Evolutionary conservation across 2,797 vertebrate genomes (phyloP), one percentile per base, ranked within the genome.

Genomic region (Pterois miles): DNA sequence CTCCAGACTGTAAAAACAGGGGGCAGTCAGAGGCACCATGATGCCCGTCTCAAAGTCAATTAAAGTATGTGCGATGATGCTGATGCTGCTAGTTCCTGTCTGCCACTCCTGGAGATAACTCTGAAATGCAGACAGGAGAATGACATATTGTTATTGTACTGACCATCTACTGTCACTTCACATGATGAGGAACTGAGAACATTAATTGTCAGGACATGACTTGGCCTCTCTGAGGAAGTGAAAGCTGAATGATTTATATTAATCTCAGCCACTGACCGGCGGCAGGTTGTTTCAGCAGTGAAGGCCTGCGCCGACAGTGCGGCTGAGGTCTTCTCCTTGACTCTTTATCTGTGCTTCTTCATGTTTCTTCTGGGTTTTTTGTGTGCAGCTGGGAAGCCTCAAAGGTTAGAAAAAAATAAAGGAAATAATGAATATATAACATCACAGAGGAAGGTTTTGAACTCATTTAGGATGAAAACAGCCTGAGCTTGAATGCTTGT

Each of bases 21-120:
- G 80, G 16, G 93, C 84, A 3, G 95, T 96, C 52, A 97, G 95
- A 70, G 96, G 96, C 40, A 95, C 92, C 75, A 96, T 95, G 77
- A 96, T 97, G 73, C 96, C 94, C 2, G 95, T 95, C 86, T 97
- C 96, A 80, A 95, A 97, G 89, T 97, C 94, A 71, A 97, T 94
- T 16, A 95, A 31, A 8, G 95, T 93, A 64, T 95, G 95, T 74
- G 95, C 93, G 73, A 88, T 67, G 4, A 95, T 94, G 91, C 94
- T 95, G 86, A 95, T 83, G 71, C 94, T 96, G 87, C 94, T 95
- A 87, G 96, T 95, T 80, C 94, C 95, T 85, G 93, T 92, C 67
- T 95, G 96, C 11, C 83, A 95, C 71, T 97, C 97, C 59, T 93
- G 93, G 63, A 97, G 91, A 81, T 96, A 97, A 93, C 96, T 97